Evolutionary conservation across 1,140 invertebrate species (phyloP).

Genomic region (Aphelenchoides besseyi): DNA sequence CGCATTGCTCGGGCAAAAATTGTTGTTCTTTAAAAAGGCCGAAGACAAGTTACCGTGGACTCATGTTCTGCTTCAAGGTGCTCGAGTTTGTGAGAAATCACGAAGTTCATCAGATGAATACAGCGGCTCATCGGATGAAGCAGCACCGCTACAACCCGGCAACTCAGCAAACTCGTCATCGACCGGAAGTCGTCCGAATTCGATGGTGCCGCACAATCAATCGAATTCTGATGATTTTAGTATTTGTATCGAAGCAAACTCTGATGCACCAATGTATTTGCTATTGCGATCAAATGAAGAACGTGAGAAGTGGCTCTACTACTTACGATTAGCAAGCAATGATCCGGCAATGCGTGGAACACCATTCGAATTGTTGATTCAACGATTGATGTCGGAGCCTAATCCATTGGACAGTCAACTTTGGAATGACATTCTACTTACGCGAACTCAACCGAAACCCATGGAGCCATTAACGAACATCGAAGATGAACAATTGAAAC

Average conservation of each 20-base stretch:
- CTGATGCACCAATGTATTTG: conserved; percentile 52
- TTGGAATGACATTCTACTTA: conserved; percentile 50
- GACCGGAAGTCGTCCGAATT: not conserved
- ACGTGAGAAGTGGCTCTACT: conserved; percentile 57
- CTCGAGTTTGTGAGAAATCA: conserved; percentile 42
- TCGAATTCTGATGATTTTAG: conserved; percentile 34
- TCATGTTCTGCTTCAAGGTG: conserved; percentile 46
- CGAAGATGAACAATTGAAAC: conserved; percentile 32
- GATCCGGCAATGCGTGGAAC: conserved; percentile 45
- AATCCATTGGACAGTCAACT: conserved; percentile 31
- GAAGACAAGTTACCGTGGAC: conserved; percentile 50
- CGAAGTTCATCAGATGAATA: conserved; percentile 37
- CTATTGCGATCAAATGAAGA: conserved; percentile 47
- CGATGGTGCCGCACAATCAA: conserved; percentile 16
- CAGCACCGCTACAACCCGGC: not conserved
- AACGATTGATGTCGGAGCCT: conserved; percentile 27
- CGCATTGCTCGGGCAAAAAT: conserved; percentile 41
- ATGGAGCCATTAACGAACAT: conserved; percentile 47
- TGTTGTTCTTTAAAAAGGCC: conserved; percentile 50
- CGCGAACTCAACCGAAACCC: conserved; percentile 38
- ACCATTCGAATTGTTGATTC: conserved; percentile 29
- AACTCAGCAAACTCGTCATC: conserved; percentile 18
- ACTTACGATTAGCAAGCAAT: conserved; percentile 43
- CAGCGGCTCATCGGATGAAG: conserved; percentile 31
- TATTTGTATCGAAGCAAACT: conserved; percentile 37